A percentile compares a stretch with the other conserved stretches of the same genome.
Evolutionary conservation across 2,888 invertebrate species (phyloP).

Genomic region (Tetragonisca angustula): DNA sequence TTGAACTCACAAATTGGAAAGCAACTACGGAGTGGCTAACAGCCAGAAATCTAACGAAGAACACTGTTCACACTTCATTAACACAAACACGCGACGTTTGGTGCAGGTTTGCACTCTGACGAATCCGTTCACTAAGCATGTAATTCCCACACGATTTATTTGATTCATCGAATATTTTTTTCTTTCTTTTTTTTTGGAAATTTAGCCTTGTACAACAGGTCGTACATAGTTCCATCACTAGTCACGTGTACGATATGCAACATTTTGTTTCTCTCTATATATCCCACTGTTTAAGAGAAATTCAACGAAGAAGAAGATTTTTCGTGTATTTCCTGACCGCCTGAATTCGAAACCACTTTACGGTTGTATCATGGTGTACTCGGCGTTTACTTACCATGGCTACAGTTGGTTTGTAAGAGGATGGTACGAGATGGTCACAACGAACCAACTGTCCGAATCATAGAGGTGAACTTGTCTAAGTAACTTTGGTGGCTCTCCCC

Average conservation of each 20-base stretch:
- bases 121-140: slow-evolving; percentile 55
- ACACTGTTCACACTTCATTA: slow-evolving; percentile 64
- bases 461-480: slow-evolving; percentile 83
- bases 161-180: slow-evolving; percentile 42
- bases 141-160: slow-evolving; percentile 49
- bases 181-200: neutral
- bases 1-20: slow-evolving; percentile 4
- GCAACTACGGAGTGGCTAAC: slow-evolving; percentile 21
- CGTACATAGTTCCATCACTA: slow-evolving; percentile 46
- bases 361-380: slow-evolving; percentile 23
- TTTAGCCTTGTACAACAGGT: slow-evolving; percentile 35
- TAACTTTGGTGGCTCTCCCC: slow-evolving; percentile 81
- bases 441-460: slow-evolving; percentile 83
- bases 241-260: slow-evolving; percentile 25
- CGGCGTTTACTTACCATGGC: slow-evolving; percentile 79
- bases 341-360: slow-evolving; percentile 21
- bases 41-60: slow-evolving; percentile 44
- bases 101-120: slow-evolving; percentile 31
- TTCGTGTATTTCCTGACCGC: slow-evolving; percentile 22
- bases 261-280: neutral
- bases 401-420: slow-evolving; percentile 77
- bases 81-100: slow-evolving; percentile 45
- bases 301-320: slow-evolving; percentile 16
- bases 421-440: slow-evolving; percentile 82
- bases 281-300: slow-evolving; percentile 24